phyloP scores from a whole-genome alignment of 2,797 vertebrate genomes.

The Urophycis tenuis region DNA sequence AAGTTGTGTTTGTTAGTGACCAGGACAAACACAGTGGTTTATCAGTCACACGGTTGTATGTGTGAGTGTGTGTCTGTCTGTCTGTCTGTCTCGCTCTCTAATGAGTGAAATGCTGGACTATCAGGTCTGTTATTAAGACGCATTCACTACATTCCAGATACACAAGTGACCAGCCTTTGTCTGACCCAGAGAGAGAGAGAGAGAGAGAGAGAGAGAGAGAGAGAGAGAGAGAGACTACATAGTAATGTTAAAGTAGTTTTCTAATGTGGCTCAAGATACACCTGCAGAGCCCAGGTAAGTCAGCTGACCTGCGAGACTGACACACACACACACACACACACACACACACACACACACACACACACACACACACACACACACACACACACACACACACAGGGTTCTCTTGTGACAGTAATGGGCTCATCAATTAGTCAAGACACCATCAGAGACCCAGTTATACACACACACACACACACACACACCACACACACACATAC shows the following conservation, averaged over 20 bases:
- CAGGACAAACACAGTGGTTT: neutral
- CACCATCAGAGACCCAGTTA: slow-evolving; percentile 9
- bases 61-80: neutral
- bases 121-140: neutral
- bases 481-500: too few species aligned
- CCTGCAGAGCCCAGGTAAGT: neutral
- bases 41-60: neutral
- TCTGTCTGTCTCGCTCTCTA: neutral
- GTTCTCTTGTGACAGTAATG: neutral
- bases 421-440: neutral
- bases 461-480: slow-evolving; percentile 13
- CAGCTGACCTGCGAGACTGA: neutral
- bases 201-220: neutral
- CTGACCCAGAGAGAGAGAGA: too few species aligned
- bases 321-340: too few species aligned
- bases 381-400: slow-evolving; percentile 9
- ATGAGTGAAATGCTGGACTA: neutral
- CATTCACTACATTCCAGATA: neutral
- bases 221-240: neutral
- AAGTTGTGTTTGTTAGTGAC: neutral
- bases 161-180: neutral
- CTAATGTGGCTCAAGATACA: neutral
- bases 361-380: too few species aligned
- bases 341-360: too few species aligned
- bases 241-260: neutral